Base-by-base conservation (phyloP, 2,888 invertebrate genomes). In the Melinopterus prodromus region DNA sequence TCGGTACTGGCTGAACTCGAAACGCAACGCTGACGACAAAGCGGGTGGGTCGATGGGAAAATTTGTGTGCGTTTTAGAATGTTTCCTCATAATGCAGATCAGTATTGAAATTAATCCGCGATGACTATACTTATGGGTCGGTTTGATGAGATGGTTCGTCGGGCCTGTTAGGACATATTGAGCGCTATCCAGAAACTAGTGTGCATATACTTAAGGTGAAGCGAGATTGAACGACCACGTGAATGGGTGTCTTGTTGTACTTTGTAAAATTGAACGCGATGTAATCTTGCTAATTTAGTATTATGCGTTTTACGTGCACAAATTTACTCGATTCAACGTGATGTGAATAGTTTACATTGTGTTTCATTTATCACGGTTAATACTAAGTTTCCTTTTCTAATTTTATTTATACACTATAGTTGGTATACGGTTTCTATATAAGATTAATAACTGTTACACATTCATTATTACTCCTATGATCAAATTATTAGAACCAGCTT, bases 51-150 rank as follows among this genome's bases (percentile, higher is more conserved):
- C 70, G 35, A 74, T 74, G 75, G 15, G 77, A 79, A 81, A 81
- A 79, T 81, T 81, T 77, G 79, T 77, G 78, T 79, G 81, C 81
- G 77, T 81, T 81, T 74, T 79, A 79, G 77, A 74, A 70, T 74
- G 79, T 80, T 81, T 81, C 77, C 81, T 80, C 79, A 81, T 81
- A 82, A 82, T 82, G 82, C 82, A 79, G 82, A 80, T 80, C 82
- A 82, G 82, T 80, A 83, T 83, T 82, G 81, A 83, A 83, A 83
- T 83, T 81, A 79, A 79, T 80, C 81, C 70, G 82, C 80, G 76
- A 81, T 81, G 37, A 79, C 81, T 79, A 78, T 81, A 79, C 77
- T 81, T 81, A 81, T 7, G 71, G 15, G 74, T 70, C 79, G 77
- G 37, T 77, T 76, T 79, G 70, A 37, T 53, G 71, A 71, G 74